Percentiles rank a stretch among this genome's conserved stretches.
These are phyloP conservation scores for Catostomus latipinnis DNA, from an alignment of 2,797 vertebrate genomes.

Conservation along the genomic window DNA sequence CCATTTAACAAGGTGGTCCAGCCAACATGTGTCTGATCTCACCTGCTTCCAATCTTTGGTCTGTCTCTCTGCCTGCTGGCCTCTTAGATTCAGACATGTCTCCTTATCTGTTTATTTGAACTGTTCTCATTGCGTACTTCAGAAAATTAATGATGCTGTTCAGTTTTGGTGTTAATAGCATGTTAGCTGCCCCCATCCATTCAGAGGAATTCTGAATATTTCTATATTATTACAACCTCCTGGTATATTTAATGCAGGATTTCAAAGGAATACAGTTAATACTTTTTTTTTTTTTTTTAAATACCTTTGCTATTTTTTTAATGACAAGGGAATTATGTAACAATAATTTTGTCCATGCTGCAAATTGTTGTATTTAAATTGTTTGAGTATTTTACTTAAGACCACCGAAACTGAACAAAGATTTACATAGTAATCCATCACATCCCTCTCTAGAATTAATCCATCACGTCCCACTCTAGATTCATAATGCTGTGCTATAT, in stretches of 20 bases:
- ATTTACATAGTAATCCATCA: constrained; percentile 7
- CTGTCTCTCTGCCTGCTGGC: constrained; percentile 53
- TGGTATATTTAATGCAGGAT: neutral
- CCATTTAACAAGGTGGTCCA: constrained; percentile 53
- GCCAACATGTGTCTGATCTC: constrained; percentile 47
- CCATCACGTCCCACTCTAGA: too few species aligned
- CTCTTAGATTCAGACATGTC: constrained; percentile 61
- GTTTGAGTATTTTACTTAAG: constrained; percentile 30
- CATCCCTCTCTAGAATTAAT: neutral
- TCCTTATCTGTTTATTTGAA: constrained; percentile 59
- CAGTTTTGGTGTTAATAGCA: constrained; percentile 65
- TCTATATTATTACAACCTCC: neutral
- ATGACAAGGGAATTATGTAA: too few species aligned
- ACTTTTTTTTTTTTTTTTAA: too few species aligned
- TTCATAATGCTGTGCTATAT: neutral
- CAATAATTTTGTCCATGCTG: too few species aligned
- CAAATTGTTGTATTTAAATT: neutral
- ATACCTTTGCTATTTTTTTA: too few species aligned
- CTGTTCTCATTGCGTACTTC: constrained; percentile 64
- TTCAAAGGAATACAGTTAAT: neutral
- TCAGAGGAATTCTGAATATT: constrained; percentile 31
- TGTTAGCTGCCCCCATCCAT: constrained; percentile 57
- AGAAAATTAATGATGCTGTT: constrained; percentile 75
- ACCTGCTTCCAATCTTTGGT: constrained; percentile 36
- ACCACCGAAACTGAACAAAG: neutral